Percentiles rank a stretch among this genome's conserved stretches.
These are phyloP conservation scores for Piprites chloris DNA, from an alignment of 2,113 vertebrate species.

Conservation along the genomic window DNA sequence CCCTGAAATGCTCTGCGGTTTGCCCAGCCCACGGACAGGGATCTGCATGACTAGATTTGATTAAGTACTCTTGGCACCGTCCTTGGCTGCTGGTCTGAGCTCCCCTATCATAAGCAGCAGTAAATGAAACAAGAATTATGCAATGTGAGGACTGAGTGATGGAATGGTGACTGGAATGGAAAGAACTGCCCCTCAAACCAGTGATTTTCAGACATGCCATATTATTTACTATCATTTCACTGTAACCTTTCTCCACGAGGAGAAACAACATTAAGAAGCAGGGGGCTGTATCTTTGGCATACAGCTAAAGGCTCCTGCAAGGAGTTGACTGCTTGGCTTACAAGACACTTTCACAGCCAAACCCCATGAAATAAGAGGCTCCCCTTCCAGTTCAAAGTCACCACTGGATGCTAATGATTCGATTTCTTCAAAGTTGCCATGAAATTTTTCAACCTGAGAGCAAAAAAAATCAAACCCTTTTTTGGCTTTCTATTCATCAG, in stretches of 20 bases:
- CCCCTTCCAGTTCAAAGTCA: not conserved
- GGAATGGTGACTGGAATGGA: not conserved
- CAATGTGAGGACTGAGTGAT: not conserved
- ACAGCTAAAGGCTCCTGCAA: not conserved
- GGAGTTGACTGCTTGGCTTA: not conserved
- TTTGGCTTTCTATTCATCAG: not conserved
- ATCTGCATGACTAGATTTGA: not conserved
- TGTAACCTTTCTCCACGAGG: not conserved
- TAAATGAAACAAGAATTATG: slow-evolving; percentile 15
- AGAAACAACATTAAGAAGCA: not conserved
- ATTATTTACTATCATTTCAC: not conserved
- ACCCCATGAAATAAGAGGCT: not conserved
- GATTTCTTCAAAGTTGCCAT: not conserved
- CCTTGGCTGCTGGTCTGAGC: not conserved
- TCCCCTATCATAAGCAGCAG: not conserved
- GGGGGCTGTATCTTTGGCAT: not conserved
- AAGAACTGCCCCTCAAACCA: not conserved
- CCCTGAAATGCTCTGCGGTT: not conserved
- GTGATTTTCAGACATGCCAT: not conserved
- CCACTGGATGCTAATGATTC: not conserved
- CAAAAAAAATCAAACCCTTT: not conserved
- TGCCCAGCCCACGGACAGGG: fast-evolving
- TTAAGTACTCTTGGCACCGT: not conserved
- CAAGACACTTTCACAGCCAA: not conserved
- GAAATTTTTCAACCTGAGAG: not conserved